These are phyloP conservation scores for Eristalis arbustorum DNA, from an alignment of 2,888 invertebrate species.

Conservation along the genomic window DNA sequence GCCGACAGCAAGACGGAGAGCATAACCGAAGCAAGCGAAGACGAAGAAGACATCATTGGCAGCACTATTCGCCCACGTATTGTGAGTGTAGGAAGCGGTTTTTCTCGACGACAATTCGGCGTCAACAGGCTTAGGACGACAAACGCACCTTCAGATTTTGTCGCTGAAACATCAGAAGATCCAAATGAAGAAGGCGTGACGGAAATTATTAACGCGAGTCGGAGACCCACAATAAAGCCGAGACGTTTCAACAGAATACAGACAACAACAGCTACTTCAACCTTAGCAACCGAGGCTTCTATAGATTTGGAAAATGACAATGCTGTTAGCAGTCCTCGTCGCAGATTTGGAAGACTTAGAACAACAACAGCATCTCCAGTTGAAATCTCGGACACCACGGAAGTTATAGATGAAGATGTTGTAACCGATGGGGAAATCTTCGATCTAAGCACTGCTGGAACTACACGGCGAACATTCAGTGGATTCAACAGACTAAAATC, in stretches of 20 bases:
- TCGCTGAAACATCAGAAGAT: neutral
- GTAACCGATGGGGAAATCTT: neutral
- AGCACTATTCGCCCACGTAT: neutral
- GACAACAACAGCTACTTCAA: conserved; percentile 5
- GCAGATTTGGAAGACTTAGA: conserved; percentile 25
- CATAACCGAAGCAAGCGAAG: conserved; percentile 69
- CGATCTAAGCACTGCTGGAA: neutral
- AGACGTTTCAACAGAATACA: conserved; percentile 33
- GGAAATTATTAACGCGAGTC: neutral
- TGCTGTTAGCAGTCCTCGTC: conserved; percentile 24
- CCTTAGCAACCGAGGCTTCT: conserved; percentile 2
- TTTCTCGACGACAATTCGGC: neutral
- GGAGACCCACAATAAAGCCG: too few relatives aligned
- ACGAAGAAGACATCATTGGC: conserved; percentile 29
- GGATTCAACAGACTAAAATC: neutral
- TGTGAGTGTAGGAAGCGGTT: neutral
- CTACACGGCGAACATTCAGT: neutral
- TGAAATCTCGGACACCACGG: neutral
- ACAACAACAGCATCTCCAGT: conserved; percentile 10
- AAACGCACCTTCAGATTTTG: neutral
- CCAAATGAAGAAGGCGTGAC: neutral
- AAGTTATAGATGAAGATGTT: neutral
- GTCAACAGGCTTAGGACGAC: neutral
- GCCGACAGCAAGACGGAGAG: conserved; percentile 31
- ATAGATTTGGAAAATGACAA: neutral